Evolutionary conservation across 1,140 invertebrate genomes (phyloP).

Genomic region (Bombus confusus): DNA sequence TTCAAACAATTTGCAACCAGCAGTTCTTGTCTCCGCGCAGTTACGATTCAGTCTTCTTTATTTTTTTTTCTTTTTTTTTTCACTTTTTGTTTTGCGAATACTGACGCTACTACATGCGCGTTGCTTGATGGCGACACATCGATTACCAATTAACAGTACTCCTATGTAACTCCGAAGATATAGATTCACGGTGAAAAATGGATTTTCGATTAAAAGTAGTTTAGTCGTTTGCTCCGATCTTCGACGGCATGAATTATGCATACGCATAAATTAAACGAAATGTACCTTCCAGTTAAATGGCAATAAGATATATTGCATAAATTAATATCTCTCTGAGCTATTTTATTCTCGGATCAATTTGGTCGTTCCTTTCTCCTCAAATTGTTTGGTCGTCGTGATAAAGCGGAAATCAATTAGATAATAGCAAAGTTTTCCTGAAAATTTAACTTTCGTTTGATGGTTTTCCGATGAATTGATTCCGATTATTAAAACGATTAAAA

Average conservation of each 20-base stretch:
- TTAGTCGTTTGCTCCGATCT: not conserved
- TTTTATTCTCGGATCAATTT: not conserved
- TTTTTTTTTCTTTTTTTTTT: not conserved
- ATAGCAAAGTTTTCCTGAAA: not conserved
- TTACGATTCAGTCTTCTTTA: not conserved
- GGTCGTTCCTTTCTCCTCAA: not conserved
- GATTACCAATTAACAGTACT: constrained; percentile 35
- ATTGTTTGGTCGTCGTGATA: not conserved
- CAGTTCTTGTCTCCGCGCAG: not conserved
- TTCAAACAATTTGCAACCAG: constrained; percentile 18
- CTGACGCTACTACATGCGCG: not conserved
- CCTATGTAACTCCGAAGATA: not conserved
- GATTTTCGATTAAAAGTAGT: not conserved
- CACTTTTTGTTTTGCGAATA: not conserved
- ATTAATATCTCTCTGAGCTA: not conserved
- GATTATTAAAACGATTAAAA: not conserved
- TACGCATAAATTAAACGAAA: not conserved
- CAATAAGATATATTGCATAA: not conserved
- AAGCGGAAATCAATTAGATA: not conserved
- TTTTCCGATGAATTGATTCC: not conserved
- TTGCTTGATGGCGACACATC: not conserved
- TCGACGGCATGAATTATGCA: not conserved
- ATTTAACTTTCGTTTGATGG: not conserved
- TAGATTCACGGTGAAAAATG: not conserved
- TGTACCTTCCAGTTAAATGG: not conserved